Conservation (phyloP, 2,113 vertebrate genomes). For the Podiceps cristatus region DNA sequence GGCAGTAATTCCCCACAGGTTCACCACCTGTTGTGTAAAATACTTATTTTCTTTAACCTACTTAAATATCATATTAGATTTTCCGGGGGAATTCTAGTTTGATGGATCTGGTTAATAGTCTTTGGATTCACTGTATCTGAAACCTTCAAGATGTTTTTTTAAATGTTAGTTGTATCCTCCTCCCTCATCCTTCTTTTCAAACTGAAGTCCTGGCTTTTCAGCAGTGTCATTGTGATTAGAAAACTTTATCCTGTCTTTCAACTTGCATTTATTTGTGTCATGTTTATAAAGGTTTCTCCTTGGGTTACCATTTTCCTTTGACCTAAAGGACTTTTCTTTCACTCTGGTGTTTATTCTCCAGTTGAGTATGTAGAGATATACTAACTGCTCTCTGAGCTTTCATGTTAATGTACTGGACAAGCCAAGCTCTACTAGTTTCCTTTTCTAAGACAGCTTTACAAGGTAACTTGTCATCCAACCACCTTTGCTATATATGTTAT, state of each 20-base stretch:
- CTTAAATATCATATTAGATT: not conserved
- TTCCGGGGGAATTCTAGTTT: not conserved
- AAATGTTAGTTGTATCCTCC: not conserved
- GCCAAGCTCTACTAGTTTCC: not conserved
- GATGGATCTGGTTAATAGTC: not conserved
- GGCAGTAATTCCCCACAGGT: not conserved
- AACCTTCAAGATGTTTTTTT: not conserved
- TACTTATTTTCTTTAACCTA: not conserved
- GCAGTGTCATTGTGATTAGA: not conserved
- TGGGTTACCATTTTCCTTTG: not conserved
- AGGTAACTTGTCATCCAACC: not conserved
- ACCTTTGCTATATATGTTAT: not conserved
- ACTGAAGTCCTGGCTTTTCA: not conserved
- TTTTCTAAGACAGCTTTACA: not conserved
- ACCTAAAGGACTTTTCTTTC: not conserved
- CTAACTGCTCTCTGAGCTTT: not conserved
- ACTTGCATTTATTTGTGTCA: not conserved
- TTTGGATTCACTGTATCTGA: not conserved
- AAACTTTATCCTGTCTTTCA: not conserved
- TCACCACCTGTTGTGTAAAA: not conserved
- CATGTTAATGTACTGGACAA: not conserved
- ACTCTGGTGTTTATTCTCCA: not conserved
- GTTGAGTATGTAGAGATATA: not conserved
- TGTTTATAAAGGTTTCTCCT: not conserved
- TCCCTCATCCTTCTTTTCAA: not conserved